A percentile compares a stretch with the other conserved stretches of the same genome.
These are phyloP conservation scores for Thamnophis sirtalis DNA, from an alignment of 2,113 vertebrate species.

Conservation along the genomic window DNA sequence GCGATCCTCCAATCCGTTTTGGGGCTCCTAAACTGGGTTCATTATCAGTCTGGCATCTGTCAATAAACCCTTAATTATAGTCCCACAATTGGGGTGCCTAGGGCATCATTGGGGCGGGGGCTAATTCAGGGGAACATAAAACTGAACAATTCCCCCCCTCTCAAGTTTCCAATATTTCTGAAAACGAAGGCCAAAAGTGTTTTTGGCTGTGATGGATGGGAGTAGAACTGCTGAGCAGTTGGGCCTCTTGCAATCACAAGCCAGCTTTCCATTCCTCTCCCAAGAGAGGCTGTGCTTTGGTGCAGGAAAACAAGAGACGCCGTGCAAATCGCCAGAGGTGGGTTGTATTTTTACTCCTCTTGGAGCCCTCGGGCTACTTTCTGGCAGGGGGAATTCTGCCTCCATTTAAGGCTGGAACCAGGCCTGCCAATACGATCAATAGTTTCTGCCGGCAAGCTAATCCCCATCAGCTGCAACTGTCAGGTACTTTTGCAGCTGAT, in stretches of 20 bases:
- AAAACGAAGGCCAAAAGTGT: neutral
- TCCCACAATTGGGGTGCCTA: neutral
- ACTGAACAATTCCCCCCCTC: neutral
- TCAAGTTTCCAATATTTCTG: neutral
- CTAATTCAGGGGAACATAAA: neutral
- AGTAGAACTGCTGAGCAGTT: too few relatives aligned
- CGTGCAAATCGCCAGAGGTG: rapidly evolving
- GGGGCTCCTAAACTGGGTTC: neutral
- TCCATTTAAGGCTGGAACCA: neutral
- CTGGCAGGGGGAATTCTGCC: neutral
- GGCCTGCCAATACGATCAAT: neutral
- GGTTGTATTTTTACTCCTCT: rapidly evolving
- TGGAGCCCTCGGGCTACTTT: rapidly evolving
- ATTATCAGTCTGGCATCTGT: neutral
- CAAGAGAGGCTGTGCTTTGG: rapidly evolving
- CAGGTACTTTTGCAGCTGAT: neutral
- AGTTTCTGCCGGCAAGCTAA: neutral
- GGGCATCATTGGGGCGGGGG: neutral
- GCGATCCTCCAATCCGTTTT: neutral
- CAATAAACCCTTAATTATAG: neutral
- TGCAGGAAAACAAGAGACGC: neutral
- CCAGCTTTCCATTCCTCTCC: neutral
- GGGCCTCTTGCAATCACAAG: rapidly evolving
- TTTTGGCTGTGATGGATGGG: neutral
- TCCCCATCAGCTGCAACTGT: neutral